A percentile compares a stretch with the other conserved stretches of the same genome.
Evolutionary conservation across 23 tunicate genomes (phyloP).

Genomic region (Phallusia fumigata): DNA sequence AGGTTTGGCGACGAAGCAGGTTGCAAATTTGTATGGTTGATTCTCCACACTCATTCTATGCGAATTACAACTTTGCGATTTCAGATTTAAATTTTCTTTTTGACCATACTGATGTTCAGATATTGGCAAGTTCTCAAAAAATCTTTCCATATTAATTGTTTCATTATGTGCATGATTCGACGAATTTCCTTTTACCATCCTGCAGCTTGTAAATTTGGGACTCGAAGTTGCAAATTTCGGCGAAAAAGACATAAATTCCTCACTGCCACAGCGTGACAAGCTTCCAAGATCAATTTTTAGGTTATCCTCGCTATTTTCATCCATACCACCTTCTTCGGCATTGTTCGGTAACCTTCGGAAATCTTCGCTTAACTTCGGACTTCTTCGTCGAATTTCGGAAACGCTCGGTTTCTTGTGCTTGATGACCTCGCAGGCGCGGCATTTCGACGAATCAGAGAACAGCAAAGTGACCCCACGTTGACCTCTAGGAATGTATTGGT

Average conservation of each 20-base stretch:
- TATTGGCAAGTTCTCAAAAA: background rate
- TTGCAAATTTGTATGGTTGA: background rate
- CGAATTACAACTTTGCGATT: too few species aligned
- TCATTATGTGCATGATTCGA: background rate
- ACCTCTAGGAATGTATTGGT: conserved; percentile 17
- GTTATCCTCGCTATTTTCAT: background rate
- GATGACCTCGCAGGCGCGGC: conserved; percentile 41
- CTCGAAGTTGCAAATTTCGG: too few species aligned
- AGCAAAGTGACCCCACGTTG: background rate
- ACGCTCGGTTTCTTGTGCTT: conserved; percentile 37
- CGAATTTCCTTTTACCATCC: background rate
- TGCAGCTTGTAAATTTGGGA: too few species aligned
- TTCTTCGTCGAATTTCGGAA: conserved; percentile 20
- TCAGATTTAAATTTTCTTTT: too few species aligned
- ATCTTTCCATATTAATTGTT: background rate
- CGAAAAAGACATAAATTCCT: background rate
- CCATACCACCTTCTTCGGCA: background rate
- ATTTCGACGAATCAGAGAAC: background rate
- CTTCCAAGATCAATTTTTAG: background rate
- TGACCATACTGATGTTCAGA: background rate
- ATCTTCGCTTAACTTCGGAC: background rate
- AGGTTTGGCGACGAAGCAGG: background rate
- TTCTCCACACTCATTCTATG: background rate
- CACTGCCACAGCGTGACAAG: background rate
- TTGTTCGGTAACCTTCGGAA: background rate